Evolutionary conservation across 2,888 invertebrate species (phyloP).

Genomic region (Trichacis sp.): DNA sequence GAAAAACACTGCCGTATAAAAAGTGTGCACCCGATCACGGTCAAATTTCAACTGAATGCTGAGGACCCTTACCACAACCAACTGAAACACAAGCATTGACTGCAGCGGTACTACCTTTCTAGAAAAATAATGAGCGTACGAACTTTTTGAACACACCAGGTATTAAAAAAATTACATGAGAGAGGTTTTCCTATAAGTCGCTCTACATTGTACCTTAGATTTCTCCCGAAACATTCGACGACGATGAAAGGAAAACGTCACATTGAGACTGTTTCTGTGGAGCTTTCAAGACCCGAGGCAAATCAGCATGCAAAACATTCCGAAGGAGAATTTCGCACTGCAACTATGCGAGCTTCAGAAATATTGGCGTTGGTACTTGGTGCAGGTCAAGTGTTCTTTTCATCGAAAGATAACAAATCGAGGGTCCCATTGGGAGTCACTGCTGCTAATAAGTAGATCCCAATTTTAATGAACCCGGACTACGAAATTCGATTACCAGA

Average conservation of each 20-base stretch:
- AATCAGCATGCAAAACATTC: conserved; percentile 26
- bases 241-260: conserved; percentile 50
- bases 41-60: too few relatives aligned
- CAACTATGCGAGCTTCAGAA: conserved; percentile 35
- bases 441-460: conserved; percentile 63
- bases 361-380: conserved; percentile 42
- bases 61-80: too few relatives aligned
- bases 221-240: conserved; percentile 39
- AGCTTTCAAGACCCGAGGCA: conserved; percentile 28
- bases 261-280: conserved; percentile 51
- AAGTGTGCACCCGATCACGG: too few relatives aligned
- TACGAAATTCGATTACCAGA: conserved; percentile 51
- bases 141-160: too few relatives aligned
- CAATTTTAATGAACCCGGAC: conserved; percentile 54
- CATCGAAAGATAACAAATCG: conserved; percentile 59
- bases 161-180: conserved; percentile 18
- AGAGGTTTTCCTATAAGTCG: not conserved
- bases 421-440: conserved; percentile 60
- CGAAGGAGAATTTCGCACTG: conserved; percentile 22
- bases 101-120: too few relatives aligned
- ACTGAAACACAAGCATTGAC: too few relatives aligned
- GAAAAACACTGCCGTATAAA: too few relatives aligned
- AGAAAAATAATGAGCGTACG: too few relatives aligned
- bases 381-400: conserved; percentile 41
- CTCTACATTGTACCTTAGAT: conserved; percentile 39